phyloP scores from a whole-genome alignment of 2,797 vertebrate species.

The Silurus lanzhouensis region DNA sequence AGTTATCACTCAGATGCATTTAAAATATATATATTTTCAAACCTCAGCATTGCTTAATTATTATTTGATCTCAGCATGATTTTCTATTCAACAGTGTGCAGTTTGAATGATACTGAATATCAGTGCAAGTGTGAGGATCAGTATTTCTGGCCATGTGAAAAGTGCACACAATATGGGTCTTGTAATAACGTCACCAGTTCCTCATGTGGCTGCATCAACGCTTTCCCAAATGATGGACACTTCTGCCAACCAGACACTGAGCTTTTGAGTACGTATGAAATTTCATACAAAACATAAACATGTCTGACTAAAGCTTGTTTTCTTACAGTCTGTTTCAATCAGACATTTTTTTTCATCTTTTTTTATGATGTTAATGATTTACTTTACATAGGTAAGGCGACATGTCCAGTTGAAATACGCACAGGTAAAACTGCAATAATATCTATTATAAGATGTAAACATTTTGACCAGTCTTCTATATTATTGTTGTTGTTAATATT shows the following conservation, averaged over 20 bases:
- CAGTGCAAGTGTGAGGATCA: slow-evolving; percentile 16
- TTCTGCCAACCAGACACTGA: neutral
- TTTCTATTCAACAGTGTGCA: neutral
- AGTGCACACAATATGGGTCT: neutral
- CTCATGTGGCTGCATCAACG: slow-evolving; percentile 7
- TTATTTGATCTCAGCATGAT: too few relatives aligned
- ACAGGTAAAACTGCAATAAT: neutral
- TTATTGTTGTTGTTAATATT: neutral
- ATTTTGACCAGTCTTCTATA: neutral
- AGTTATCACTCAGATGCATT: neutral
- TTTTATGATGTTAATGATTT: too few relatives aligned
- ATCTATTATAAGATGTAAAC: neutral
- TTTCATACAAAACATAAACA: too few relatives aligned
- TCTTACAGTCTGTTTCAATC: too few relatives aligned
- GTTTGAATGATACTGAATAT: neutral
- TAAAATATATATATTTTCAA: neutral
- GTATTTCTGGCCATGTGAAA: neutral
- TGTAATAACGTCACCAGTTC: neutral
- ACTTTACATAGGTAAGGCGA: too few relatives aligned
- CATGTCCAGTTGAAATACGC: too few relatives aligned
- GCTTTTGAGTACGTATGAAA: neutral
- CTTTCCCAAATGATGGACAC: neutral
- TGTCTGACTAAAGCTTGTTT: too few relatives aligned
- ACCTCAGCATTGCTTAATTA: too few relatives aligned
- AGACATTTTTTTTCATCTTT: too few relatives aligned